Base-by-base conservation (phyloP, 2,888 invertebrate genomes). In the Colostygia pectinataria region DNA sequence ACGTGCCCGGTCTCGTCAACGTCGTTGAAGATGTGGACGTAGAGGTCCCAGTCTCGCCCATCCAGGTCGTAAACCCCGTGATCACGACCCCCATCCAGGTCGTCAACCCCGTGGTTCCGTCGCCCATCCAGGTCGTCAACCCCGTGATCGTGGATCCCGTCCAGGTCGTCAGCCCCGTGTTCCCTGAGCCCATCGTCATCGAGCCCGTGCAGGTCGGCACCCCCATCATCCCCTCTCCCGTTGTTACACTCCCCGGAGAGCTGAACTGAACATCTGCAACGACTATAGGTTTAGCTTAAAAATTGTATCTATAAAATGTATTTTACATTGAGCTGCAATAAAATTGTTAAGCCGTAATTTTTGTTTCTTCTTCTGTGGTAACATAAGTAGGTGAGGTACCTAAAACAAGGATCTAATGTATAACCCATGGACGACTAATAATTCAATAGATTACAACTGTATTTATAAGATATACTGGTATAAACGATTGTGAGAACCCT, bases 151-250 rank as follows among this genome's bases (percentile, higher is more conserved):
- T 40, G 2, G 27, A n/a, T 1, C 38, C 42, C 34, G 12, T 41
- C 7, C 24, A n/a, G 4, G 49, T 61, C n/a, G 57, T 37, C 14
- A 24, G 58, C 4, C 66, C 65, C 9, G 8, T 45, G 31, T 12
- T 45, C 12, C 37, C 39, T 14, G 27, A 12, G 8, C 45, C 46
- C 39, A 12, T 41, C 4, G 32, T 54, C 29, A 51, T 36, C 10
- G 39, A 43, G 29, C 53, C 55, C 33, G 43, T 49, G 13, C 10
- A 20, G 9, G 44, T 61, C 13, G 56, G 33, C 2, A 45, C 28
- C 48, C 56, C 57, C 47, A 45, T 54, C 38, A 31, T 54, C 13
- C 57, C 57, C 13, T 42, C 38, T 1, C 55, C 53, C 18, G 57
- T 36, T 4, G 56, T 61, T 28, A 43, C 47, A 20, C 42, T 48